Evolutionary conservation across 2,113 vertebrate genomes (phyloP).

Genomic region (Alouatta palliata): DNA sequence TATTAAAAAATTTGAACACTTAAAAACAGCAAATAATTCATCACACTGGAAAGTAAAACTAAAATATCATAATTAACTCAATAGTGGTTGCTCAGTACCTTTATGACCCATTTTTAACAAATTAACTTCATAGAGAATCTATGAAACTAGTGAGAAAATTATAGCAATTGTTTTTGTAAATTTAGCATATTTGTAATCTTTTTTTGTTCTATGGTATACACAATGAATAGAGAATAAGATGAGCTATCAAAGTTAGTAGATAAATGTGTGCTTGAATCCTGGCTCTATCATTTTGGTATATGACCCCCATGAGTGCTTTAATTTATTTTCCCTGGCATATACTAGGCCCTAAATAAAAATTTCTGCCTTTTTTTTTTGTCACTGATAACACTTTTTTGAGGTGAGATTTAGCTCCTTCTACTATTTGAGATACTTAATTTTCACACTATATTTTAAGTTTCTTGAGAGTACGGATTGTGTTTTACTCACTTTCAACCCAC

Average conservation of each 20-base stretch:
- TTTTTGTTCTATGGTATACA: neutral
- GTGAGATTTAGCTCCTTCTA: neutral
- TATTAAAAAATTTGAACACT: slow-evolving; percentile 5
- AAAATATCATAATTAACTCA: slow-evolving; percentile 26
- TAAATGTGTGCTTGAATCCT: neutral
- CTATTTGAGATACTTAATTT: neutral
- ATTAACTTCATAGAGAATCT: neutral
- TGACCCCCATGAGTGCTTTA: neutral
- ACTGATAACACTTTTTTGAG: neutral
- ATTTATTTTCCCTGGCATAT: neutral
- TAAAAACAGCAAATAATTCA: neutral
- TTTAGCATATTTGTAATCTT: neutral
- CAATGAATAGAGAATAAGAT: neutral
- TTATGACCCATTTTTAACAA: neutral
- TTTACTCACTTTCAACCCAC: neutral
- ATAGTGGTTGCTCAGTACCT: neutral
- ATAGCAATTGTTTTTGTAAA: neutral
- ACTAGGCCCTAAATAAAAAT: neutral
- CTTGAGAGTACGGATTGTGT: neutral
- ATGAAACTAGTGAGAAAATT: neutral
- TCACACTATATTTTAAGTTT: neutral
- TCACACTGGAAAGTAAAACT: neutral
- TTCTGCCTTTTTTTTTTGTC: too few species aligned
- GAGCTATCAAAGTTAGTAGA: neutral
- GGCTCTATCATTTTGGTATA: neutral